These are phyloP conservation scores for Drosophila aff. DNA, from an alignment of 1,140 invertebrate species.

Conservation along the genomic window DNA sequence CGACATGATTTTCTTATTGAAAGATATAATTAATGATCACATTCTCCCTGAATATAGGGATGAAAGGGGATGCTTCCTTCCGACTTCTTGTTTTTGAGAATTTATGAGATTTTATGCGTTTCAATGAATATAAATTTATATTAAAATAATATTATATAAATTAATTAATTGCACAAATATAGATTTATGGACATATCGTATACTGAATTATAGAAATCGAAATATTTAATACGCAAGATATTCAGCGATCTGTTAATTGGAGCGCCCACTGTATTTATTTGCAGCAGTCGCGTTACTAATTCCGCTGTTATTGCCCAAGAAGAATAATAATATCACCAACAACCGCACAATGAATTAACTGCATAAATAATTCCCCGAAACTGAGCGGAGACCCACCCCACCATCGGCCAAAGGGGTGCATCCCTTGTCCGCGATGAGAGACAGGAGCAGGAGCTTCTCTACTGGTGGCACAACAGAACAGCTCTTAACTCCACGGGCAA, in stretches of 20 bases:
- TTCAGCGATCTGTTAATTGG: neutral
- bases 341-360: slow-evolving; percentile 78
- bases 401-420: slow-evolving; percentile 15
- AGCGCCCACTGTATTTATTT: slow-evolving; percentile 10
- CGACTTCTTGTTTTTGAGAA: too few relatives aligned
- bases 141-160: neutral
- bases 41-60: neutral
- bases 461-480: slow-evolving; percentile 31
- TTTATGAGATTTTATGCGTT: too few relatives aligned
- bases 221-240: neutral
- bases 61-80: too few relatives aligned
- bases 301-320: slow-evolving; percentile 23
- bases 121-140: neutral
- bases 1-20: neutral
- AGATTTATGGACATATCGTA: too few relatives aligned
- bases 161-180: neutral
- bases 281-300: slow-evolving; percentile 31
- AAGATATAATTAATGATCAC: neutral
- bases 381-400: slow-evolving; percentile 21
- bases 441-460: slow-evolving; percentile 29
- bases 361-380: slow-evolving; percentile 75
- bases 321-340: slow-evolving; percentile 34
- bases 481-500: slow-evolving; percentile 25
- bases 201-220: neutral
- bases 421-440: slow-evolving; percentile 6